Evolutionary conservation across 2,113 vertebrate genomes (phyloP), one percentile per base, ranked within the genome.

Genomic region (Psophia crepitans): DNA sequence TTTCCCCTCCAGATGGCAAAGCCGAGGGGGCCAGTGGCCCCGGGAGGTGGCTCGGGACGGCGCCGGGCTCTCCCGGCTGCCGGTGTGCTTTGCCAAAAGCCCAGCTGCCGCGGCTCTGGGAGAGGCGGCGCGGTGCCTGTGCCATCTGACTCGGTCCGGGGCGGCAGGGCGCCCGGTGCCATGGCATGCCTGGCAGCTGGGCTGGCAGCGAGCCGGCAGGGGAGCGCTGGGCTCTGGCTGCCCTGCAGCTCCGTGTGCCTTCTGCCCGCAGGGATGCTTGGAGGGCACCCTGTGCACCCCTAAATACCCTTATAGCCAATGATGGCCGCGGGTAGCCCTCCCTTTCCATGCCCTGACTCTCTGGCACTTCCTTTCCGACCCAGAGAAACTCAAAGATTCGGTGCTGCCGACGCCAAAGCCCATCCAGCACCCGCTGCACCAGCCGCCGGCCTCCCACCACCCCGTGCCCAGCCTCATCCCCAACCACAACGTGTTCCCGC

Each of bases 341-440:
- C 3, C 1, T 61, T 61, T 35, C 54, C 14, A 0, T 12, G 3
- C 27, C 63, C 30, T 41, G 41, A 74, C 12, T 87, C n/a, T 6
- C n/a, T 3, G 0, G 4, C 57, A 8, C 32, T 5, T 5, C 3
- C 4, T 79, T 61, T 27, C 68, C 48, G 46, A 60, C 30, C 9
- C 98, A 99, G 99, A 99, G 92, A 99, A 99, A 97, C 98, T 99
- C 96, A 99, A 99, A 98, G 99, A 99, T 82, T 84, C 97, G 5
- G 88, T 97, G 70, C 97, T 99, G 75, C 98, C 98, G 35, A 98
- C 98, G 1, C 98, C 99, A 3, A 99, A 99, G 97, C 98, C 98
- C 20, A 96, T 99, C 89, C 99, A 98, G 58, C 98, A 99, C 79
- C 98, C 98, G 12, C 95, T 99, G 84, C 99, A 99, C 97, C 97